Evolutionary conservation across 2,113 vertebrate species (phyloP), one percentile per base, ranked within the genome.

Genomic region (Sturnira hondurensis): DNA sequence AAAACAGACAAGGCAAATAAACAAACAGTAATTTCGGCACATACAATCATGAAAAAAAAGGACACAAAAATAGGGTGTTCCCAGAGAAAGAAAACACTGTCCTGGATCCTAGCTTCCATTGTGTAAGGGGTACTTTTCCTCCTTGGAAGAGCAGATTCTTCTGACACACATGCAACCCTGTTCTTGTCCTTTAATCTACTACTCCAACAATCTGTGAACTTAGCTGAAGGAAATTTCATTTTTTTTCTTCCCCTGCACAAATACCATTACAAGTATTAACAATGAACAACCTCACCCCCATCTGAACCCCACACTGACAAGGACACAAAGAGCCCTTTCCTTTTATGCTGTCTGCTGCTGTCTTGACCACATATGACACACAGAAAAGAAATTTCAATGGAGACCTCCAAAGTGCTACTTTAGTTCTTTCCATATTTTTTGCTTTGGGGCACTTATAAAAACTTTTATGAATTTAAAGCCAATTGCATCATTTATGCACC

Each of bases 361-460:
- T 88, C 94, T 87, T 95, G 89, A 70, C 83, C 95, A 90, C 67
- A 92, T n/a, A 80, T 65, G 74, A 97, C 76, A 95, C 81, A 93
- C 41, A 85, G 50, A 92, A 94, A 92, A 91, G 45, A 95, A 86
- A 89, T 94, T 52, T 91, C 92, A 77, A 6, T 91, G 38, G 15
- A 97, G 97, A 90, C 47, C 96, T 96, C 96, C 67, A 91, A 94
- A 97, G 96, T 70, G 61, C 22, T 3, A 70, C 87, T 93, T 94
- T 97, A 95, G 97, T 94, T 93, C 86, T 31, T 96, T 97, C 93
- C 95, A 94, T 77, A 94, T 93, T 86, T 61, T 61, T 96, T 76
- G 14, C 92, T 93, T 93, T 95, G 91, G 96, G 96, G 77, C 31
- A 4, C 92, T 94, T 96, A 89, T 22, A 8, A 86, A 90, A 89